phyloP scores from a whole-genome alignment of 2,113 vertebrate species.

The Lathamus discolor region DNA sequence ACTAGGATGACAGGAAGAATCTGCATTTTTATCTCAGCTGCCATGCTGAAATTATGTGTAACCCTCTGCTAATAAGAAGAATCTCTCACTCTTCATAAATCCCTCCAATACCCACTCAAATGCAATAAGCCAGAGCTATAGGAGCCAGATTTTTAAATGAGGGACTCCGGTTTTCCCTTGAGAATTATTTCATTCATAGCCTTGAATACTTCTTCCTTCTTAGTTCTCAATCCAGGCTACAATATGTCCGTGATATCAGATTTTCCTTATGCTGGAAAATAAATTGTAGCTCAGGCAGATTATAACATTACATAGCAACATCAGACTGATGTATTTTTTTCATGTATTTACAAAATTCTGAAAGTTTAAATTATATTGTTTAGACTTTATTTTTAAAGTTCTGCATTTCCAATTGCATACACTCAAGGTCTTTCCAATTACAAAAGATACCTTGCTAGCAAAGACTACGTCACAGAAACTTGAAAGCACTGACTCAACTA shows the following conservation, averaged over 20 bases:
- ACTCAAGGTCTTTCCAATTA: conserved; percentile 14
- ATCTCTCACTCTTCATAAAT: neutral
- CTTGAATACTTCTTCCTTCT: neutral
- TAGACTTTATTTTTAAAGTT: neutral
- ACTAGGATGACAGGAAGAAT: neutral
- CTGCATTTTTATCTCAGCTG: neutral
- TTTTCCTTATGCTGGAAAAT: neutral
- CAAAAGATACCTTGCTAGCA: conserved; percentile 29
- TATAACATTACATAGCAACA: neutral
- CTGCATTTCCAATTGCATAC: neutral
- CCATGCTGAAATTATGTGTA: neutral
- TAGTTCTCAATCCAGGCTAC: neutral
- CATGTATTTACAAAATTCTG: neutral
- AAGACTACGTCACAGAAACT: conserved; percentile 48
- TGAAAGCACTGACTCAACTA: conserved; percentile 33
- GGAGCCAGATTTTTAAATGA: neutral
- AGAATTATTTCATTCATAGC: neutral
- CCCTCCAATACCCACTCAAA: neutral
- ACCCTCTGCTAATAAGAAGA: neutral
- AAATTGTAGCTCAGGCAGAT: neutral
- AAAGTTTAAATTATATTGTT: neutral
- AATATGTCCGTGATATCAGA: neutral
- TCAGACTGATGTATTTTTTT: neutral
- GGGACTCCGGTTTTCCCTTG: neutral
- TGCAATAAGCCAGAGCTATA: neutral